Conservation (phyloP, 2,888 invertebrate genomes). For the Pristionchus japonicus region DNA sequence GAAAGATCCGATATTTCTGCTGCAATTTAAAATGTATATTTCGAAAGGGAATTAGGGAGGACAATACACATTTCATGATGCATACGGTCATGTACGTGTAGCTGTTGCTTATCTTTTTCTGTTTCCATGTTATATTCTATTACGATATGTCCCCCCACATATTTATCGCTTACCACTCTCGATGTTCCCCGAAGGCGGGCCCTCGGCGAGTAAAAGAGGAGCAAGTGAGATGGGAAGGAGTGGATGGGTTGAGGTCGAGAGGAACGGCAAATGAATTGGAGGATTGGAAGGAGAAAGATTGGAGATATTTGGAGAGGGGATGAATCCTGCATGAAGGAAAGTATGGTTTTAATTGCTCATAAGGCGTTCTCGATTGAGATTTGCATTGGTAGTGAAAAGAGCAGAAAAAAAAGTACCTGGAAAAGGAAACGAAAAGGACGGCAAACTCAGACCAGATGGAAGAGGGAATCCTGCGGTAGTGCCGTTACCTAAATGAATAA, state of each 20-base stretch:
- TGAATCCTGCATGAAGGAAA: slow-evolving; percentile 21
- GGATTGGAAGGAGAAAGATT: background rate
- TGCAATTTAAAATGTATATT: background rate
- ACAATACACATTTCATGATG: too few species aligned
- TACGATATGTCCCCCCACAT: background rate
- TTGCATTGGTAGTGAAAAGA: too few species aligned
- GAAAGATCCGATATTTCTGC: background rate
- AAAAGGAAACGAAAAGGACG: background rate
- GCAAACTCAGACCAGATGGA: background rate
- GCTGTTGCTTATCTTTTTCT: too few species aligned
- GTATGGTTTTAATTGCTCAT: too few species aligned
- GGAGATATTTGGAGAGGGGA: background rate
- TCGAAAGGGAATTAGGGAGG: background rate
- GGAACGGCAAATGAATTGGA: background rate
- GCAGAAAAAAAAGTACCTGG: background rate
- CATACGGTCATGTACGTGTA: too few species aligned
- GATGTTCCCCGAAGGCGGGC: slow-evolving; percentile 11
- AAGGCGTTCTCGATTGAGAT: too few species aligned
- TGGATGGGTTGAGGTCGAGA: background rate
- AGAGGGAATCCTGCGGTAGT: background rate
- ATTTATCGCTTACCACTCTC: background rate
- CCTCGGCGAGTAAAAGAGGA: slow-evolving; percentile 3
- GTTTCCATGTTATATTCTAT: background rate
- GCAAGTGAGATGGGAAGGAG: slow-evolving; percentile 10
- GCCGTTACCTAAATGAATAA: background rate